Conservation (phyloP, 2,888 invertebrate genomes). For the Pycnomerus fuliginosus region DNA sequence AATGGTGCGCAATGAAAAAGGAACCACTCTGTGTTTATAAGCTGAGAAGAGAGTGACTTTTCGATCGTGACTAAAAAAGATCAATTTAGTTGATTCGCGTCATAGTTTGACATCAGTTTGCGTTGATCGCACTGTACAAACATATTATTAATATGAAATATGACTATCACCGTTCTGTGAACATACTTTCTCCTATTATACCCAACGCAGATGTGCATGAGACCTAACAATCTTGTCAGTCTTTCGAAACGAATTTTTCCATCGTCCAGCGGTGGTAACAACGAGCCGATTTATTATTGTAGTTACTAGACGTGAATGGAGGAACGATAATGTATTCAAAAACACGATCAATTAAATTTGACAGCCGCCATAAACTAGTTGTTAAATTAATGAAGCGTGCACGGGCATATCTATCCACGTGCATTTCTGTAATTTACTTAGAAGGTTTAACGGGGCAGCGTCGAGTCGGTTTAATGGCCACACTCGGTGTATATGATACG, state of each 20-base stretch:
- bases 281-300: constrained; percentile 17
- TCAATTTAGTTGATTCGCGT: too few relatives aligned
- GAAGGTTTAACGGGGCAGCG: constrained; percentile 27
- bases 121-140: too few relatives aligned
- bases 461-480: constrained; percentile 18
- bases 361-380: constrained; percentile 30
- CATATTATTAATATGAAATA: constrained; percentile 1
- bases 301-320: constrained; percentile 19
- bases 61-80: too few relatives aligned
- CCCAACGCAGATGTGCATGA: not conserved
- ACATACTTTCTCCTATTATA: constrained; percentile 5
- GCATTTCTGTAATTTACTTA: constrained; percentile 31
- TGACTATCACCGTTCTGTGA: constrained; percentile 2
- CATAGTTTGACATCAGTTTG: too few relatives aligned
- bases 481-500: constrained; percentile 15
- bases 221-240: too few relatives aligned
- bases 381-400: constrained; percentile 33
- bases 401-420: constrained; percentile 28
- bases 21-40: too few relatives aligned
- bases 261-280: too few relatives aligned
- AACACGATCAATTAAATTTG: constrained; percentile 33
- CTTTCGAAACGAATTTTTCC: not conserved
- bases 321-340: constrained; percentile 30
- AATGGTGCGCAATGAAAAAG: too few relatives aligned
- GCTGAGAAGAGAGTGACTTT: too few relatives aligned